These are phyloP conservation scores for Megastigmus dorsalis DNA, from an alignment of 2,888 invertebrate species.

Conservation along the genomic window DNA sequence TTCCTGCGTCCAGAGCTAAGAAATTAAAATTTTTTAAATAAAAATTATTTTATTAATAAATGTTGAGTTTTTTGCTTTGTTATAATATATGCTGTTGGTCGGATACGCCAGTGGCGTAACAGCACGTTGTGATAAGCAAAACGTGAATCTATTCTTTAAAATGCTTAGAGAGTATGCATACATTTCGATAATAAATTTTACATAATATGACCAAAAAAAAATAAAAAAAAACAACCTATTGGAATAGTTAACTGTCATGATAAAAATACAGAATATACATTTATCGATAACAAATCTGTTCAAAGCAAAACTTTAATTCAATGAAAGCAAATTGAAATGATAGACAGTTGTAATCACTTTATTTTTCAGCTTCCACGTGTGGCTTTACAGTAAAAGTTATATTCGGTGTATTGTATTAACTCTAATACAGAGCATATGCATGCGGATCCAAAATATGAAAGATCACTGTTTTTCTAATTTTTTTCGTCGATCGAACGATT, in stretches of 20 bases:
- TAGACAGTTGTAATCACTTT: slow-evolving; percentile 72
- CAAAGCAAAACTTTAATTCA: background rate
- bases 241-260: background rate
- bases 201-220: too few relatives aligned
- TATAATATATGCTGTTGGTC: background rate
- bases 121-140: too few relatives aligned
- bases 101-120: too few relatives aligned
- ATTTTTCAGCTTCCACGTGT: slow-evolving; percentile 70
- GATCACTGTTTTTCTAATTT: slow-evolving; percentile 51
- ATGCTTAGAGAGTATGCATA: too few relatives aligned
- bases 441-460: slow-evolving; percentile 61
- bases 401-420: slow-evolving; percentile 66
- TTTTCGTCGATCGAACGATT: slow-evolving; percentile 54
- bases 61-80: background rate
- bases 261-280: background rate
- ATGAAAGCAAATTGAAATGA: slow-evolving; percentile 49
- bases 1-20: background rate
- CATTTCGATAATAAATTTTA: background rate
- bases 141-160: too few relatives aligned
- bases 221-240: background rate
- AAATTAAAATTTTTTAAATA: slow-evolving; percentile 6
- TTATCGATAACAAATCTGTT: background rate
- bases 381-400: slow-evolving; percentile 70
- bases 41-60: background rate
- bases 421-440: slow-evolving; percentile 69